Evolutionary conservation across 2,888 invertebrate species (phyloP), one percentile per base, ranked within the genome.

Genomic region (Pyrrhia umbra): DNA sequence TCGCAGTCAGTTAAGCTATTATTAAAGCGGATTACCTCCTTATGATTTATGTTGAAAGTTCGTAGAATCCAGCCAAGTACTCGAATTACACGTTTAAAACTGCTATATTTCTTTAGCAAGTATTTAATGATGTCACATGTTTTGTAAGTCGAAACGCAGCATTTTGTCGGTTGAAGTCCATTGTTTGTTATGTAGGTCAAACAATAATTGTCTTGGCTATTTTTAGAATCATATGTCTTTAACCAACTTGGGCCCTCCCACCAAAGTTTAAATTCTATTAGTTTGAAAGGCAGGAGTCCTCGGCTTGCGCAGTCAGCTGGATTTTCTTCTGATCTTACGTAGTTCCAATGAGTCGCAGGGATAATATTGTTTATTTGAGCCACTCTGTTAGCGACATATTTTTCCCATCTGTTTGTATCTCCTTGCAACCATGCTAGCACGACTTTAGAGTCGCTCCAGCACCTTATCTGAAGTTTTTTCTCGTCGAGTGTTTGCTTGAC

Each of bases 221-320:
- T 42, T 42, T 39, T 39, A 39, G 20, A 42, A 15, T 37, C 10
- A 20, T 49, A 18, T 15, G 50, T 39, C 15, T 39, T 37, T 39
- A 30, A n/a, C 42, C 43, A 54, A 18, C 8, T 6, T 4, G 52
- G 52, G n/a, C 52, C 52, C 2, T 25, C 25, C 25, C 25, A 25
- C 25, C 25, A 25, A 25, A 25, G 25, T 8, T 25, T 25, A 25
- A 25, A 43, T 6, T 15, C 27, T 21, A 43, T 2, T 4, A 54
- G 20, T 43, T 43, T 16, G 6, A 20, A 20, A 20, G 54, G 54
- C 13, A 20, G 15, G 10, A 54, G 20, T 20, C 43, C 54, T n/a
- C 42, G 30, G 6, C 18, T 54, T 54, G 54, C 54, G 43, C 54
- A 43, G 21, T 54, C 54, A 43, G 43, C 54, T 18, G 50, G 50